These are phyloP conservation scores for Agonum fuliginosum DNA, from an alignment of 2,888 invertebrate genomes.

Conservation along the genomic window DNA sequence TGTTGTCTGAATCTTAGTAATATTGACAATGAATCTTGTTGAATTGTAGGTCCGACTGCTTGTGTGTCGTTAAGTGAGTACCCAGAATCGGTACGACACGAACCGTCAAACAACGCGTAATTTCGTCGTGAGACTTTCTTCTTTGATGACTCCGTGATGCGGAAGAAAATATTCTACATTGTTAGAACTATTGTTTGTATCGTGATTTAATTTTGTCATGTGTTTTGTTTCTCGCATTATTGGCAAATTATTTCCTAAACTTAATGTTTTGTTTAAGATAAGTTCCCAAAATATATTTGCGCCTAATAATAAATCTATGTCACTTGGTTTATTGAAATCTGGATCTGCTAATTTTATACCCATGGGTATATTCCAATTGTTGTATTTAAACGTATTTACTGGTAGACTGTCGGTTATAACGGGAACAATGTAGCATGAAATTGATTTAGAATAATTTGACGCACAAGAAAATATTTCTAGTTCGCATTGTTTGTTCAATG, in stretches of 20 bases:
- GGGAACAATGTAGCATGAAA: too few species aligned
- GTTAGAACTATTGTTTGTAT: background rate
- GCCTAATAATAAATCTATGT: background rate
- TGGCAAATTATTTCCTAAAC: background rate
- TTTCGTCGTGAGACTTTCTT: background rate
- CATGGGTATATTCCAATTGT: background rate
- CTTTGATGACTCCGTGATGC: background rate
- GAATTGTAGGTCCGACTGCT: slow-evolving; percentile 44
- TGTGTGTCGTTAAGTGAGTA: slow-evolving; percentile 34
- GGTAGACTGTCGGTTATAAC: too few species aligned
- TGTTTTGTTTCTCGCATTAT: background rate
- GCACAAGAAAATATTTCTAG: too few species aligned
- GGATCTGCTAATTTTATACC: background rate
- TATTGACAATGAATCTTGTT: slow-evolving; percentile 40
- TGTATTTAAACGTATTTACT: too few species aligned
- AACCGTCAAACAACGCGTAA: background rate
- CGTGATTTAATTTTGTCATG: background rate
- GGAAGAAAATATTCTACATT: background rate
- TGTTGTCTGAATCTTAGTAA: slow-evolving; percentile 31
- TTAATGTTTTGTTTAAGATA: too few species aligned
- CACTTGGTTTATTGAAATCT: background rate
- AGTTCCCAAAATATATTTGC: background rate
- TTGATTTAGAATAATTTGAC: too few species aligned
- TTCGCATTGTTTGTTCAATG: background rate
- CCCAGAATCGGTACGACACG: background rate